A percentile compares a stretch with the other conserved stretches of the same genome.
Conservation (phyloP, 2,888 invertebrate genomes). For the Chouioia cunea region DNA sequence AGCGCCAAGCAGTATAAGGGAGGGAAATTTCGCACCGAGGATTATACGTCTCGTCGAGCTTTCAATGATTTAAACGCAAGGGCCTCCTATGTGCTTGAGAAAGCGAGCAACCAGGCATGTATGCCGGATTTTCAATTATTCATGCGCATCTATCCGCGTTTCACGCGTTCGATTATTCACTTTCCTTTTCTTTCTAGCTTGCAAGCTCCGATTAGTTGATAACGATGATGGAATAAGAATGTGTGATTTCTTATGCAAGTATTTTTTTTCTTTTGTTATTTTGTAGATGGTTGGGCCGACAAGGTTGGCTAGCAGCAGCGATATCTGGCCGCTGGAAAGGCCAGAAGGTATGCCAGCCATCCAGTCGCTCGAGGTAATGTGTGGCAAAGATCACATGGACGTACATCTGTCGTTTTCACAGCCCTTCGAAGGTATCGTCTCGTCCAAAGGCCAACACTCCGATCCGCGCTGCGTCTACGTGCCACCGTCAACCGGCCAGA, state of each 20-base stretch:
- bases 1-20: neutral
- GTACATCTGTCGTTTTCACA: constrained; percentile 92
- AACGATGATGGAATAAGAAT: too few relatives aligned
- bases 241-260: too few relatives aligned
- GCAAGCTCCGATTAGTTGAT: neutral
- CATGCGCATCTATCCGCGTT: neutral
- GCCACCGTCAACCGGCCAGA: constrained; percentile 88
- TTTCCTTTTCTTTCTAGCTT: too few relatives aligned
- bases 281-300: constrained; percentile 63
- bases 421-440: constrained; percentile 93
- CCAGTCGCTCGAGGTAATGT: constrained; percentile 93
- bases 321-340: constrained; percentile 89
- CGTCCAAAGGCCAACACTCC: constrained; percentile 90
- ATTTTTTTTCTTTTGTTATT: too few relatives aligned
- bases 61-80: constrained; percentile 9
- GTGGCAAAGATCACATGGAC: constrained; percentile 96
- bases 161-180: constrained; percentile 13
- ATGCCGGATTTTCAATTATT: neutral
- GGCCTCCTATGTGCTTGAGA: neutral
- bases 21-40: neutral
- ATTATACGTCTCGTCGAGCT: constrained; percentile 14
- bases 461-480: constrained; percentile 92
- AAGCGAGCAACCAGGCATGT: too few relatives aligned
- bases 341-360: constrained; percentile 92
- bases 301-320: constrained; percentile 66